Evolutionary conservation across 2,797 vertebrate genomes (phyloP), one percentile per base, ranked within the genome.

Genomic region (Peromyscus eremicus): DNA sequence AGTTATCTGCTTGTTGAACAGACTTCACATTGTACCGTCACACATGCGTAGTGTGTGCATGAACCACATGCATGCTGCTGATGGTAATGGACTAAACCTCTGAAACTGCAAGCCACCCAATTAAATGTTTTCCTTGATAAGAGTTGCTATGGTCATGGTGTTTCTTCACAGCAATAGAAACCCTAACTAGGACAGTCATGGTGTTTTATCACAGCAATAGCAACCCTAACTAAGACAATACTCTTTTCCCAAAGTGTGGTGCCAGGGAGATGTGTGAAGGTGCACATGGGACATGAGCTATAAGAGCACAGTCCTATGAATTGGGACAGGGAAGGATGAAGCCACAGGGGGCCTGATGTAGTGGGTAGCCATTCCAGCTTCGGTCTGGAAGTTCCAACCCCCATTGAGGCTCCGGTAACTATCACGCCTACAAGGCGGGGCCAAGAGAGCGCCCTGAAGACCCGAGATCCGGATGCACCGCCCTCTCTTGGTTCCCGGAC

Each of bases 11-110:
- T 5, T 83, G 29, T 29, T 2, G 7, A 19, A 52, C 19, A 37
- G 68, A 77, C 12, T 27, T 16, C 64, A n/a, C 43, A 27, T 2
- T 9, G 17, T 5, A 8, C 32, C 0, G 3, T 8, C 6, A 60
- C 76, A 5, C 4, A 2, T 4, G 0, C 21, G 2, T 2, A 0
- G 6, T 5, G 0, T 29, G 70, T 34, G 3, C 21, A 0, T 55
- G 6, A 6, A 86, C 32, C 77, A 70, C 37, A 25, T 37, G n/a
- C 16, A 19, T 23, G 70, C 70, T 21, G n/a, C n/a, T 73, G 71
- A 25, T 12, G 37, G 40, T 12, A 40, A 25, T 25, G 37, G 10
- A 73, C 37, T 40, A 40, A 40, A 40, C n/a, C 71, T 73, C 37
- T 40, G 10, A 23, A 73, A 12, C 37, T 40, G 37, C 40, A 25